phyloP scores from a whole-genome alignment of 2,113 vertebrate species.

The Tauraco erythrolophus region DNA sequence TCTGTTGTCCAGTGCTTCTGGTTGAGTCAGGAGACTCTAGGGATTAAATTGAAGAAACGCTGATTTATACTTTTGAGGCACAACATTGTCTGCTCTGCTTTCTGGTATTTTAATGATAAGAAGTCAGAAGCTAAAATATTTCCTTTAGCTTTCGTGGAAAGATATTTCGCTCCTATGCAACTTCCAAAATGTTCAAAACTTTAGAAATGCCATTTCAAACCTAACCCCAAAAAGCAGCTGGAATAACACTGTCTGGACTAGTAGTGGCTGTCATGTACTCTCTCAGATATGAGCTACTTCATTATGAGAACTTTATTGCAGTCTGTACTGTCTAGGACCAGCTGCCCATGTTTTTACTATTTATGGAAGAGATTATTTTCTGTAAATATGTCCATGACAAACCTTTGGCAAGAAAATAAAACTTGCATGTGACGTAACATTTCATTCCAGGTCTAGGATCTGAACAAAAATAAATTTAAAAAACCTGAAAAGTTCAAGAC shows the following conservation, averaged over 20 bases:
- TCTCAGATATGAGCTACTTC: neutral
- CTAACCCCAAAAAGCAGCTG: neutral
- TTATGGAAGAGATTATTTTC: constrained; percentile 65
- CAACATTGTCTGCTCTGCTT: neutral
- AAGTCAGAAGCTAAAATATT: neutral
- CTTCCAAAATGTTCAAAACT: neutral
- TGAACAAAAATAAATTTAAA: constrained; percentile 55
- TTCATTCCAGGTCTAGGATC: constrained; percentile 57
- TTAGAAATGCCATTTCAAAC: neutral
- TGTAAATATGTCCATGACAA: constrained; percentile 47
- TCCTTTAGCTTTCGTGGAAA: neutral
- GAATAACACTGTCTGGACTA: neutral
- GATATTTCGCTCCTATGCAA: neutral
- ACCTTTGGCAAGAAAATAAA: constrained; percentile 56
- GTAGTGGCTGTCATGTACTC: neutral
- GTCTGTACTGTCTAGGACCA: neutral
- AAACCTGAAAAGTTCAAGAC: neutral
- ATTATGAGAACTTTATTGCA: neutral
- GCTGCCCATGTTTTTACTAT: constrained; percentile 48
- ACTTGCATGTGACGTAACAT: constrained; percentile 36
- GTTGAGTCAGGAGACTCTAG: neutral
- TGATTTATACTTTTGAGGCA: neutral
- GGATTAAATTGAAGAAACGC: neutral
- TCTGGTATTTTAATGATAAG: neutral
- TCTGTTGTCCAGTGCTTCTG: neutral